These are phyloP conservation scores for Macrotus californicus DNA, from an alignment of 2,113 vertebrate species.

Conservation along the genomic window DNA sequence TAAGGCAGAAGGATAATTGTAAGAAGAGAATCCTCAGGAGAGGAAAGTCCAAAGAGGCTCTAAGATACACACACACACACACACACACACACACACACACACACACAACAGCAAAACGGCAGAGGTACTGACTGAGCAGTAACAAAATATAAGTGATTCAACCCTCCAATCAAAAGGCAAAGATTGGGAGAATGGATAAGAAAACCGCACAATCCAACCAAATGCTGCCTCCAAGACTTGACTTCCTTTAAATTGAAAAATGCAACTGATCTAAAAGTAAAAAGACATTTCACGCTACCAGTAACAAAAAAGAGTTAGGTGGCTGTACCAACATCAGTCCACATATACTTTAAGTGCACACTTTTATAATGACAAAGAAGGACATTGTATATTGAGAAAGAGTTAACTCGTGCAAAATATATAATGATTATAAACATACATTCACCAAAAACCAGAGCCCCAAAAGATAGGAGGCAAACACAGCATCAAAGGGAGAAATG, in stretches of 20 bases:
- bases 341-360: background rate
- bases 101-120: background rate
- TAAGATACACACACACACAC: background rate
- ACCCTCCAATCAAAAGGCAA: background rate
- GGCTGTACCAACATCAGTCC: too few species aligned
- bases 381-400: background rate
- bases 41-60: background rate
- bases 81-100: background rate
- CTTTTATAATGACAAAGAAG: background rate
- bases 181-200: background rate
- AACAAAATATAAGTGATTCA: background rate
- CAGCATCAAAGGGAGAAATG: background rate
- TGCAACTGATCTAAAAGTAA: background rate
- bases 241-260: background rate
- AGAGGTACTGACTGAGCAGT: background rate
- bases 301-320: background rate
- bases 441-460: background rate
- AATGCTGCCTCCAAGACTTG: background rate
- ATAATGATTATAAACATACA: background rate
- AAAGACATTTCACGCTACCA: background rate
- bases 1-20: background rate
- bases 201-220: background rate
- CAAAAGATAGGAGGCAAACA: background rate
- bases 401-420: background rate
- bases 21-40: background rate